Conservation (phyloP, 1,140 invertebrate genomes). For the Micrasema minimum region DNA sequence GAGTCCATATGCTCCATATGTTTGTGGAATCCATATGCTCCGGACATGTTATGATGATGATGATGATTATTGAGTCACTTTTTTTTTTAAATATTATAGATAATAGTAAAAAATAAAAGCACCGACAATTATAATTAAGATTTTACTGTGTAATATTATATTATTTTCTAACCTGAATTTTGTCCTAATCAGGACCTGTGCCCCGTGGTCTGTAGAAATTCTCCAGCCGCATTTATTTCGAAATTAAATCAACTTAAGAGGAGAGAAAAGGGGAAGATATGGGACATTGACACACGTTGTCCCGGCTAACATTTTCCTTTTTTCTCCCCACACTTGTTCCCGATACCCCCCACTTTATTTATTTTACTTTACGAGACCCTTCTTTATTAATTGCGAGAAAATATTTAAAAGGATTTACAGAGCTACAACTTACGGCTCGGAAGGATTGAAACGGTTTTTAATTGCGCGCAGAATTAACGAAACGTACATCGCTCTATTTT, state of each 20-base stretch:
- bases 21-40: too few relatives aligned
- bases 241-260: slow-evolving; percentile 34
- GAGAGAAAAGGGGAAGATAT: slow-evolving; percentile 6
- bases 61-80: too few relatives aligned
- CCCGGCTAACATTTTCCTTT: slow-evolving; percentile 1
- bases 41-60: too few relatives aligned
- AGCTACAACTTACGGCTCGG: slow-evolving; percentile 26
- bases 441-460: slow-evolving; percentile 39
- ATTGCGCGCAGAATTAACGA: slow-evolving; percentile 40
- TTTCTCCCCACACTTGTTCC: not conserved
- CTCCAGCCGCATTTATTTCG: slow-evolving; percentile 38
- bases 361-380: not conserved
- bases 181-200: too few relatives aligned
- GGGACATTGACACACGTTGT: not conserved
- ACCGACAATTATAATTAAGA: too few relatives aligned
- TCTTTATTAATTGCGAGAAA: slow-evolving; percentile 40
- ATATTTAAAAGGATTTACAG: slow-evolving; percentile 38
- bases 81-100: too few relatives aligned
- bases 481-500: slow-evolving; percentile 36
- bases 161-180: too few relatives aligned
- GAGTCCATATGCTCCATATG: too few relatives aligned
- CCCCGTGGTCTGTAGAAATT: slow-evolving; percentile 20
- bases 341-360: slow-evolving; percentile 2
- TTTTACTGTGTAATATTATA: too few relatives aligned
- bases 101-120: too few relatives aligned